These are phyloP conservation scores for Stratiomys singularior DNA, from an alignment of 2,888 invertebrate species.

Conservation along the genomic window DNA sequence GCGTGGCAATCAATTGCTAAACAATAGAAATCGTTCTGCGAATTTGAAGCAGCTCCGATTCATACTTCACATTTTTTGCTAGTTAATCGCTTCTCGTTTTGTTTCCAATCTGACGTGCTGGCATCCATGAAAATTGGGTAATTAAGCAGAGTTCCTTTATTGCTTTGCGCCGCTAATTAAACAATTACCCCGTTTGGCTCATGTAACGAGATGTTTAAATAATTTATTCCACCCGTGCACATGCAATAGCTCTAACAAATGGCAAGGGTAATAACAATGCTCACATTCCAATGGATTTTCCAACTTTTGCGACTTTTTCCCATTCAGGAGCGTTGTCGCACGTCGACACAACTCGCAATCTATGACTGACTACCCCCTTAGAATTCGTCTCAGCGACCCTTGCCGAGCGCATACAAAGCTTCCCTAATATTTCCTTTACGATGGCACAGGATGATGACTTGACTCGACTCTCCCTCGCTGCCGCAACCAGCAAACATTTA, in stretches of 20 bases:
- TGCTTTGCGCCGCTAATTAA: conserved; percentile 39
- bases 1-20: too few species aligned
- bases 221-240: conserved; percentile 34
- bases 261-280: background rate
- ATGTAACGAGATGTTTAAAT: conserved; percentile 41
- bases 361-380: conserved; percentile 21
- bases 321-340: conserved; percentile 19
- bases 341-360: background rate
- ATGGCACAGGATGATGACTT: background rate
- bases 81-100: too few species aligned
- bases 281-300: conserved; percentile 22
- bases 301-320: conserved; percentile 20
- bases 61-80: too few species aligned
- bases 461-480: background rate
- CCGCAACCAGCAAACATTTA: conserved; percentile 46
- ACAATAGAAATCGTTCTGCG: too few species aligned
- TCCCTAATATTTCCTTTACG: background rate
- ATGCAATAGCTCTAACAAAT: background rate
- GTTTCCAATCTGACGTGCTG: background rate
- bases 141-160: conserved; percentile 35
- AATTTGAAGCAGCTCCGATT: too few species aligned
- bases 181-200: conserved; percentile 37
- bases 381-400: conserved; percentile 27
- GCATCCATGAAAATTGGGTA: conserved; percentile 13
- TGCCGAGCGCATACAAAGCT: background rate